phyloP scores from a whole-genome alignment of 2,797 vertebrate species.

The Xenops minutus region DNA sequence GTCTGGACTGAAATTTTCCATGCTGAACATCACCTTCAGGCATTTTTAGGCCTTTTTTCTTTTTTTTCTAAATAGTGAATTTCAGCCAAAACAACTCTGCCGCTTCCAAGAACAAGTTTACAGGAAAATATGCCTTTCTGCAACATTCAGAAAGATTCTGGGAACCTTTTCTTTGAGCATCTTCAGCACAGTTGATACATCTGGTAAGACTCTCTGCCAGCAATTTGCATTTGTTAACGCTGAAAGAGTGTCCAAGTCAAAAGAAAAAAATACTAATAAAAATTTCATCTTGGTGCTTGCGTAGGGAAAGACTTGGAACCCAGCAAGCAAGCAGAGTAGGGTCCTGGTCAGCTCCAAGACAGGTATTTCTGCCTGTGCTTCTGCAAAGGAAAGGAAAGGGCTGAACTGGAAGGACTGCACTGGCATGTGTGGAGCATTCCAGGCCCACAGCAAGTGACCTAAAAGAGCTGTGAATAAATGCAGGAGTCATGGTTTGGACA shows the following conservation, averaged over 20 bases:
- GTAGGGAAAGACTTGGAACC: background rate
- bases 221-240: background rate
- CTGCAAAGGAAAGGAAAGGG: background rate
- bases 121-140: constrained; percentile 29
- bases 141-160: background rate
- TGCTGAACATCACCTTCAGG: background rate
- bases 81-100: constrained; percentile 22
- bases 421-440: rapidly evolving
- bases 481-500: background rate
- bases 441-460: background rate
- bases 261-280: background rate
- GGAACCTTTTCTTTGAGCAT: constrained; percentile 10
- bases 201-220: background rate
- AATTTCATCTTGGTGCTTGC: background rate
- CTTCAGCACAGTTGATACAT: background rate
- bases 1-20: constrained; percentile 16
- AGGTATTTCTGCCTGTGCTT: background rate
- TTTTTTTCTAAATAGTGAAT: background rate
- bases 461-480: background rate
- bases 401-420: background rate
- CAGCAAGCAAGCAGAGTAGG: rapidly evolving
- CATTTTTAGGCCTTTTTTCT: background rate
- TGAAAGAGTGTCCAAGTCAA: background rate
- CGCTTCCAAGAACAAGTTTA: constrained; percentile 42
- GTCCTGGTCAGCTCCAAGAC: background rate